A percentile compares a stretch with the other conserved stretches of the same genome.
phyloP scores from a whole-genome alignment of 2,888 invertebrate genomes.

The Galeopsomyia nigrocyanea region DNA sequence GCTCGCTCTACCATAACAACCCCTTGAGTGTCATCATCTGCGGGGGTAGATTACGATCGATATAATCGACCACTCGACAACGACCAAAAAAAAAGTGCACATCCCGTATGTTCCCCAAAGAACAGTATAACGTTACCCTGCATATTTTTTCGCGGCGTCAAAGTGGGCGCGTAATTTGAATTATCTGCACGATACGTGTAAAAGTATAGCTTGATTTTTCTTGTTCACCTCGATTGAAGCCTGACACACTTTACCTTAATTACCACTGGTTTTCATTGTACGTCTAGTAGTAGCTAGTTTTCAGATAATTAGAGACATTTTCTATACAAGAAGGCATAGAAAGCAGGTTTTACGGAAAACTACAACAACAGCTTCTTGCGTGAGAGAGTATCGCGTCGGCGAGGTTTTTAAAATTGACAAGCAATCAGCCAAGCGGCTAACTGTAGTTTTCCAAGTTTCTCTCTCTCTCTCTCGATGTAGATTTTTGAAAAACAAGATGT shows the following conservation, averaged over 20 bases:
- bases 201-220: too few species aligned
- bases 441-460: neutral
- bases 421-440: neutral
- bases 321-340: too few species aligned
- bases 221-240: too few species aligned
- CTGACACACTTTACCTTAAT: too few species aligned
- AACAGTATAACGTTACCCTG: constrained; percentile 3
- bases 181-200: neutral
- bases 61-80: constrained; percentile 39
- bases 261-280: too few species aligned
- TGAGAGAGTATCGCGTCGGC: too few species aligned
- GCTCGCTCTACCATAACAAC: constrained; percentile 21
- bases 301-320: too few species aligned
- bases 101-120: constrained; percentile 22
- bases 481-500: constrained; percentile 34
- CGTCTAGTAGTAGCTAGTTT: too few species aligned
- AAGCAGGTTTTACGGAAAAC: too few species aligned
- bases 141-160: neutral
- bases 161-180: neutral
- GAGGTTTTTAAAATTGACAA: too few species aligned
- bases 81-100: constrained; percentile 29
- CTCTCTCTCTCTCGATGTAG: constrained; percentile 26
- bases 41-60: constrained; percentile 44
- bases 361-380: too few species aligned
- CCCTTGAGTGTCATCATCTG: constrained; percentile 30